Base-by-base conservation (phyloP, 2,888 invertebrate species). In the Tenthredo scrophulariae region DNA sequence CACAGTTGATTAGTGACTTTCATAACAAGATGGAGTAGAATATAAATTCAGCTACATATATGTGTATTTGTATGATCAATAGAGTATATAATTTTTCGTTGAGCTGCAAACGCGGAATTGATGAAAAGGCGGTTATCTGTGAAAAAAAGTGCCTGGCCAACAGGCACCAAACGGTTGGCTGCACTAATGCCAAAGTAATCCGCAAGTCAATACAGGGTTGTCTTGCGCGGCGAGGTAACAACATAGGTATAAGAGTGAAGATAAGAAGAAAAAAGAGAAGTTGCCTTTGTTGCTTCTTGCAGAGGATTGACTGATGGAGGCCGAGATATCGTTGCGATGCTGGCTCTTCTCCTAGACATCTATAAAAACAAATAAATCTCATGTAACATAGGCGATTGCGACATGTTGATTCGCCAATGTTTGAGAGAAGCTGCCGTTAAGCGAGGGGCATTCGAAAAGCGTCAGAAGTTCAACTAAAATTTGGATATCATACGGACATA, bases 301-400 rank as follows among this genome's bases (percentile, higher is more conserved):
- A 40, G 62, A 22, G 80, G 46, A 80, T 80, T 80, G 13, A n/a
- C 80, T 0, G 26, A 5, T 62, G 40, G 26, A 18, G 94, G 93
- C 88, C 94, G 94, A 29, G 94, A 93, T 86, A 94, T 94, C 83
- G 94, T 94, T 9, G 95, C 95, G 86, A 95, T 94, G 89, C 95
- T 95, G 83, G 95, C 95, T 88, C 95, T 92, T 89, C 95, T 92
- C 89, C 92, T 93, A 88, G 93, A 93, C 86, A 94, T 92, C 90
- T 93, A 90, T 85, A 91, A 80, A 40, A 62, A 37, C 22, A 37
- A 58, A 58, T 50, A 33, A 77, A 29, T 54, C 18, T 33, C 15
- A 77, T 26, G 29, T 22, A 62, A 70, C 40, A 72, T 18, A n/a
- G 4, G n/a, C 5, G 10, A 33, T 33, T 33, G n/a, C 54, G 54